Evolutionary conservation across 1,140 invertebrate genomes (phyloP), one percentile per base, ranked within the genome.

Genomic region (Oscheius sp.): DNA sequence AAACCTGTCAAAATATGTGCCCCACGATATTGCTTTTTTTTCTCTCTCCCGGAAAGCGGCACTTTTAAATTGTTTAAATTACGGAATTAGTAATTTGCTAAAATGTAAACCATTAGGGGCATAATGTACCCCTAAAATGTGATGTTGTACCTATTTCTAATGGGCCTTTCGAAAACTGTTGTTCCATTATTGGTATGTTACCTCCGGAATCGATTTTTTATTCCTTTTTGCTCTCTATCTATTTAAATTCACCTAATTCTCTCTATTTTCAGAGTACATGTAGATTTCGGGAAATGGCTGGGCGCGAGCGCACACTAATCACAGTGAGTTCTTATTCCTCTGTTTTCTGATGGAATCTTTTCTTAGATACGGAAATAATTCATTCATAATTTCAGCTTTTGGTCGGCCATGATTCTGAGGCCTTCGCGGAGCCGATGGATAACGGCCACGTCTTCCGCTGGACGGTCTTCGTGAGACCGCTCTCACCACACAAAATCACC

Each of bases 261-360:
- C 10, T 42, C 38, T 42, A 10, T 55, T 55, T 55, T 55, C 49
- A 55, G 49, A 55, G 38, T 55, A 20, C 23, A 55, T 55, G 49
- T 55, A 55, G 15, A 55, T 55, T 20, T 20, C 4, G 28, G 7
- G 23, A 55, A 4, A 23, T 23, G 49, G 23, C 4, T 55, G 7
- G 7, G 4, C 49, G 49, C 15, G 49, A 55, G 49, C 49, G 49
- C 7, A 55, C 49, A 55, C 4, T 55, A 13, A 26, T 55, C 15
- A 55, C 15, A 26, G 49, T 55, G 28, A 23, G 23, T n/a, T 42
- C 38, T n/a, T 55, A n/a, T n/a, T n/a, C n/a, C n/a, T n/a, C n/a
- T n/a, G n/a, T 55, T 13, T 13, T 7, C 7, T 20, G 23, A 55
- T 26, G 7, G 7, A 13, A 13, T 13, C 15, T 55, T 55, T 4